phyloP scores from a whole-genome alignment of 2,113 vertebrate species.

The Hiodon tergisus region DNA sequence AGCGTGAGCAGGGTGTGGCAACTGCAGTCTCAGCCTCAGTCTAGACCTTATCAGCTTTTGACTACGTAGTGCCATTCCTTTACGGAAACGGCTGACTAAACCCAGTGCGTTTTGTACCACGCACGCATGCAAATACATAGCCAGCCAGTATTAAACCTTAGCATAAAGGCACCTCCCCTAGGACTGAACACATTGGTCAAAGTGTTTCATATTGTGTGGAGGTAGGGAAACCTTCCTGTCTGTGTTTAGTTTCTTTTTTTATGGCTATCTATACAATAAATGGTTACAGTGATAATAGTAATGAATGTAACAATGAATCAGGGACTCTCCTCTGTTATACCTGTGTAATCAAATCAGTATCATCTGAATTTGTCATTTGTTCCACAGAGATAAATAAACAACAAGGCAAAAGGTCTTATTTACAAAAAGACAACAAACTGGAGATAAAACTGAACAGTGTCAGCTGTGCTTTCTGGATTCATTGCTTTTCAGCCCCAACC shows the following conservation, averaged over 20 bases:
- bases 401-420: constrained; percentile 46
- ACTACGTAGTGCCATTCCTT: constrained; percentile 47
- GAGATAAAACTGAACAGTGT: constrained; percentile 46
- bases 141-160: constrained; percentile 56
- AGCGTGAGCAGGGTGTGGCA: constrained; percentile 37
- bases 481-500: not conserved
- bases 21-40: constrained; percentile 31
- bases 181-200: constrained; percentile 54
- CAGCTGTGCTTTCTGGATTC: not conserved
- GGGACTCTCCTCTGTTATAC: constrained; percentile 51
- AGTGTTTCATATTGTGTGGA: constrained; percentile 56
- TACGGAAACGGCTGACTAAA: not conserved
- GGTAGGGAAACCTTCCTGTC: constrained; percentile 58
- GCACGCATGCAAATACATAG: constrained; percentile 5
- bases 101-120: not conserved
- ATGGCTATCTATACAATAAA: constrained; percentile 52
- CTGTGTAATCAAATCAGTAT: constrained; percentile 41
- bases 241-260: constrained; percentile 58
- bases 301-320: constrained; percentile 47
- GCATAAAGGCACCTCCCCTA: constrained; percentile 36
- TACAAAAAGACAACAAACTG: constrained; percentile 41
- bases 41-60: constrained; percentile 30
- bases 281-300: constrained; percentile 28
- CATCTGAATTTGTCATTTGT: constrained; percentile 35
- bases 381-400: constrained; percentile 47